These are phyloP conservation scores for Chaetodon trifascialis DNA, from an alignment of 2,113 vertebrate species.

Conservation along the genomic window DNA sequence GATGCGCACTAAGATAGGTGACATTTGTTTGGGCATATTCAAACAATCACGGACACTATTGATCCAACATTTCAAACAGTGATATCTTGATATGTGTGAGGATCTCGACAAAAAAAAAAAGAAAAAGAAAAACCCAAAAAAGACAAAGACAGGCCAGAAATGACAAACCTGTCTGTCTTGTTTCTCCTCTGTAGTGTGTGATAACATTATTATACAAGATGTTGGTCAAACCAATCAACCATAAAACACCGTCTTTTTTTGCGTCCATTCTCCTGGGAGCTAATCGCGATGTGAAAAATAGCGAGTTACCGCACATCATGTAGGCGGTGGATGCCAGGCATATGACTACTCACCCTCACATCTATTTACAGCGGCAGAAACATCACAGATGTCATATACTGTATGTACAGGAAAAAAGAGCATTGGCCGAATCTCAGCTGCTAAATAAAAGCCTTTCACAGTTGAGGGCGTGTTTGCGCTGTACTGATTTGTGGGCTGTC, in stretches of 20 bases:
- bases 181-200: not conserved
- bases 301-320: not conserved
- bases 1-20: constrained; percentile 43
- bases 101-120: not conserved
- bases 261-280: not conserved
- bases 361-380: constrained; percentile 16
- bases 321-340: constrained; percentile 19
- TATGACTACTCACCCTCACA: not conserved
- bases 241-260: not conserved
- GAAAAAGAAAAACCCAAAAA: not conserved
- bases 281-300: not conserved
- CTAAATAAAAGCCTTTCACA: constrained; percentile 26
- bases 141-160: not conserved
- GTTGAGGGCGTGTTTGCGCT: constrained; percentile 29
- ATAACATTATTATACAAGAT: not conserved
- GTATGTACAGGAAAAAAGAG: not conserved
- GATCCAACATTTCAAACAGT: constrained; percentile 47
- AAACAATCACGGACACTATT: constrained; percentile 52
- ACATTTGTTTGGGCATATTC: constrained; percentile 69
- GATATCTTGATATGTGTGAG: constrained; percentile 42
- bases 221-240: constrained; percentile 1
- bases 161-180: no score
- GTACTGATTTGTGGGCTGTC: constrained; percentile 21
- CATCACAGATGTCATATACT: constrained; percentile 3
- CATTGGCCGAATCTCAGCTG: not conserved